Evolutionary conservation across 2,797 vertebrate genomes (phyloP), one percentile per base, ranked within the genome.

Genomic region (Cephalopachus bancanus): DNA sequence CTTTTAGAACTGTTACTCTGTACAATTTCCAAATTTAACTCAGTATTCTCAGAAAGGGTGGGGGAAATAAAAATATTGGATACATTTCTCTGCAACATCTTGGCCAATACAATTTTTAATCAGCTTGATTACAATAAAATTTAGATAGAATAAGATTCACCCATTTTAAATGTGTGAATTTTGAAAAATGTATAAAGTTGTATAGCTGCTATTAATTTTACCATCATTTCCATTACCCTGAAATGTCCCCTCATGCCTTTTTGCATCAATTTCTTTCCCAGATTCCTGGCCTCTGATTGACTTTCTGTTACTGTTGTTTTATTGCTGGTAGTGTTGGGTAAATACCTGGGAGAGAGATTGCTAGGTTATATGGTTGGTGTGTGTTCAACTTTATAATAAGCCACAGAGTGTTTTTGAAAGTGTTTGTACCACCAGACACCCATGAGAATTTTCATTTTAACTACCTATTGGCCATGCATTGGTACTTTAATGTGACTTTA

Each of bases 21-120:
- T 28, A 92, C 33, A 59, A 59, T 12, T 59, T 89, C 3, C 51
- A 94, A 74, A 89, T 96, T 92, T 78, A 90, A 71, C 79, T 72
- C 65, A 79, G 0, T 81, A 30, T 81, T 93, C 37, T 95, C 75
- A 81, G 57, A 96, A 78, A 65, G 30, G 33, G 11, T 59, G 67
- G 22, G n/a, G 62, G 74, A 88, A 86, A 84, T 78, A 74, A 84
- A 96, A 80, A 80, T 33, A 64, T 37, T 81, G 16, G 85, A 28
- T 72, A 69, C 60, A 53, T 87, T 86, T 91, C 60, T 30, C 57
- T 91, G 83, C 33, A 91, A 28, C 12, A 53, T 69, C 17, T 83
- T 86, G 22, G 26, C 28, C 30, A 91, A 69, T 71, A 49, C 22
- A 69, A 19, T 64, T 83, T 83, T 74, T 5, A 76, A 79, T 85